Conservation (phyloP, 1,140 invertebrate species). For the Marisa cornuarietis region DNA sequence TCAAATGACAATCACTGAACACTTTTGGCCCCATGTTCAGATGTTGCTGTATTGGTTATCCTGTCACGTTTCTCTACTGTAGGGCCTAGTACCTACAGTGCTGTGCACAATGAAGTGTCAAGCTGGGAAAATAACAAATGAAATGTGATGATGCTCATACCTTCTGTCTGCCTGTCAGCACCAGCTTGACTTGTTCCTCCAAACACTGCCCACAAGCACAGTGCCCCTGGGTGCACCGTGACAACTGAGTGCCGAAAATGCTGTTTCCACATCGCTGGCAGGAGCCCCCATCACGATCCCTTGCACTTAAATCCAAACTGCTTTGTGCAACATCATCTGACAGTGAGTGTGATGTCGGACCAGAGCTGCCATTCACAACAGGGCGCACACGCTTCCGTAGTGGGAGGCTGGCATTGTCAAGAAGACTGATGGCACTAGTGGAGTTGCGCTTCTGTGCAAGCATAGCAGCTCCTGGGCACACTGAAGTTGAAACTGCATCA, state of each 20-base stretch:
- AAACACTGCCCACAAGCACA: conserved; percentile 45
- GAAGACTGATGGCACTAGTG: background rate
- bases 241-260: conserved; percentile 36
- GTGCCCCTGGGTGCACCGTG: conserved; percentile 51
- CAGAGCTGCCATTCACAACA: background rate
- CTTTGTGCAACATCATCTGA: background rate
- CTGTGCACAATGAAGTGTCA: no score
- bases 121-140: no score
- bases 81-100: no score
- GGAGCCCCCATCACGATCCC: background rate
- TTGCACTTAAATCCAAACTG: background rate
- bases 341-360: background rate
- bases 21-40: no score
- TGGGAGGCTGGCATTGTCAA: conserved; percentile 8
- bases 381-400: conserved; percentile 14
- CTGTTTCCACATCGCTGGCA: conserved; percentile 39
- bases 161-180: conserved; percentile 51
- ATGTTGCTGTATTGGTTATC: no score
- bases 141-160: conserved; percentile 21
- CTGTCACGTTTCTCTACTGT: no score
- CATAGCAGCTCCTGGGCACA: background rate
- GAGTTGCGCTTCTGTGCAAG: background rate
- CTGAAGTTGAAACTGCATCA: no score
- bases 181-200: conserved; percentile 52
- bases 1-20: no score